A percentile compares a stretch with the other conserved stretches of the same genome.
Conservation (phyloP, 2,888 invertebrate genomes). For the Papilio elwesi region DNA sequence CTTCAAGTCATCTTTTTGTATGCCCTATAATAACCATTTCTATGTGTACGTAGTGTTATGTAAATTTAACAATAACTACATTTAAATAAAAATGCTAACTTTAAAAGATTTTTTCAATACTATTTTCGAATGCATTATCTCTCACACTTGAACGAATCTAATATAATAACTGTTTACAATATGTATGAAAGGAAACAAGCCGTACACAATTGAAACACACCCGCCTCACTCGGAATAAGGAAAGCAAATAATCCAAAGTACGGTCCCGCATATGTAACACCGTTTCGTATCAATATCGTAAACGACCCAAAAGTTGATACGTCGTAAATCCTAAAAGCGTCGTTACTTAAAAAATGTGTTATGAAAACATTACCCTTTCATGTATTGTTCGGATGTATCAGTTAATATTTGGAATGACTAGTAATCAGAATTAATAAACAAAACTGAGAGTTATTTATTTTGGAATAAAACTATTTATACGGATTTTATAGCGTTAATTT, state of each 20-base stretch:
- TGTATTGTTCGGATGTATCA: conserved; percentile 1
- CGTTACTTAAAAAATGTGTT: conserved; percentile 31
- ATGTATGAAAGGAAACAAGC: conserved; percentile 20
- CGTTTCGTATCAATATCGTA: conserved; percentile 26
- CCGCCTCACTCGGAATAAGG: conserved; percentile 16
- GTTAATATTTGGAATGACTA: background rate
- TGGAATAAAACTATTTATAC: too few species aligned
- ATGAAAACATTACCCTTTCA: conserved; percentile 2
- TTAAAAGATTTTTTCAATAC: too few species aligned
- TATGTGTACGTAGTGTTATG: too few species aligned
- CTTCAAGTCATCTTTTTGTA: too few species aligned
- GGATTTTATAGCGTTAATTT: too few species aligned
- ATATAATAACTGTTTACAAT: conserved; percentile 26
- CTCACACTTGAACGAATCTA: background rate
- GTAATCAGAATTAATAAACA: too few species aligned
- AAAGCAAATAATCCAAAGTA: conserved; percentile 33
- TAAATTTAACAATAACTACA: too few species aligned
- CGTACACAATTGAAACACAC: conserved; percentile 16
- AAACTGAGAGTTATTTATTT: too few species aligned
- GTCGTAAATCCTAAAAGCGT: conserved; percentile 30
- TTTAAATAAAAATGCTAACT: too few species aligned
- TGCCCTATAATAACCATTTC: too few species aligned
- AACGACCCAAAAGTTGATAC: conserved; percentile 32
- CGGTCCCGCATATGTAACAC: conserved; percentile 28
- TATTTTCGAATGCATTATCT: conserved; percentile 9